Evolutionary conservation across 2,113 vertebrate genomes (phyloP), one percentile per base, ranked within the genome.

Genomic region (Halichoeres trimaculatus): DNA sequence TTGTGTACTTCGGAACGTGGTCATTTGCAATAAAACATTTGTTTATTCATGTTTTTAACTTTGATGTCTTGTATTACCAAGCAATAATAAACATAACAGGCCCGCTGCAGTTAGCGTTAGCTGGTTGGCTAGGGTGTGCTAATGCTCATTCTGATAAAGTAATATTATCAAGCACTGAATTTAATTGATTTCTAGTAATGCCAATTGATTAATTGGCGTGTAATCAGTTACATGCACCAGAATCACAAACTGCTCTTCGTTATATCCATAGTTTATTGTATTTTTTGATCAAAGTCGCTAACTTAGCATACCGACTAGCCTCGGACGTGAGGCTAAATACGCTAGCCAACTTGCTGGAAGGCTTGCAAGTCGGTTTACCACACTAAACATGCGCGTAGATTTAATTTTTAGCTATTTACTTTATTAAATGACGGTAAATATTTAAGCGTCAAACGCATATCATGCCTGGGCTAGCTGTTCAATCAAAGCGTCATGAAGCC

Each of bases 21-120:
- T 0, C 0, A 0, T 8, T 22, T 17, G 6, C 16, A 22, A 2
- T 69, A 22, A 53, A 53, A 51, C 20, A 38, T 16, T 1, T 5
- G 7, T 11, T 3, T 38, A 53, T 54, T 11, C 0, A 1, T 2
- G 8, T 43, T 52, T 62, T 48, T 52, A 63, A 83, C 52, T 78
- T 70, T 74, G 66, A 88, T 75, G 70, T 76, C 8, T 19, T 54
- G 35, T 61, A 20, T 45, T 57, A 54, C 17, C 43, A 43, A 66
- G 51, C 76, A 67, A 88, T 81, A 75, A 89, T 79, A 90, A 89
- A 86, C 78, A 85, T 55, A 71, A 11, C 43, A 66, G 90, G 90
- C 89, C 90, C 22, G 71, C 20, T 54, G 77, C 56, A 22, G 38
- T 48, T 88, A 92, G 75, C 81, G 9, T 24, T 82, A 83, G 83